Percentiles rank a stretch among this genome's conserved stretches.
Evolutionary conservation across 2,888 invertebrate species (phyloP).

Genomic region (Odontothrips loti): DNA sequence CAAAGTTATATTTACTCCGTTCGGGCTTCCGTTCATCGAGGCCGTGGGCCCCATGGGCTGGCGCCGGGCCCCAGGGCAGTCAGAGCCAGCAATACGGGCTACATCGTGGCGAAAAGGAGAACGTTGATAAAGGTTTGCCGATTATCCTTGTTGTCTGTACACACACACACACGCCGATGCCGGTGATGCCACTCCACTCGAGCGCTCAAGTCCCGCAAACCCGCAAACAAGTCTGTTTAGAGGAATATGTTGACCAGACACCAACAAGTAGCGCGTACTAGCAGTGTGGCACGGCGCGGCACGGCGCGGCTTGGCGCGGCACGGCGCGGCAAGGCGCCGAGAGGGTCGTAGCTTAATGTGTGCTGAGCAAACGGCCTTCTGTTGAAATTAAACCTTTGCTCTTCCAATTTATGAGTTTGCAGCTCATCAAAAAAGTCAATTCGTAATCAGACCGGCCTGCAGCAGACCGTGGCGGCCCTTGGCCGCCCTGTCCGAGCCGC

Average conservation of each 20-base stretch:
- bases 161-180: background rate
- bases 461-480: too few relatives aligned
- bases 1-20: too few relatives aligned
- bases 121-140: background rate
- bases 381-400: conserved; percentile 26
- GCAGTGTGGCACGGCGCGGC: background rate
- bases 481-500: too few relatives aligned
- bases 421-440: conserved; percentile 26
- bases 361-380: conserved; percentile 21
- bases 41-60: too few relatives aligned
- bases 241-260: conserved; percentile 24
- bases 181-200: background rate
- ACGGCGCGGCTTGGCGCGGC: background rate
- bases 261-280: background rate
- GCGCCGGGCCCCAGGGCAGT: too few relatives aligned
- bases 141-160: background rate
- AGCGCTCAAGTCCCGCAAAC: conserved; percentile 11
- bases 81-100: too few relatives aligned
- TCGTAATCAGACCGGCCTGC: background rate
- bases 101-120: too few relatives aligned
- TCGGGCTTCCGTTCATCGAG: too few relatives aligned
- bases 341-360: conserved; percentile 18
- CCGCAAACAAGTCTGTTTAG: conserved; percentile 24
- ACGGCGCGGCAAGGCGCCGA: background rate
- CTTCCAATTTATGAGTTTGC: conserved; percentile 23